Base-by-base conservation (phyloP, 2,113 vertebrate species). In the Python bivittatus region DNA sequence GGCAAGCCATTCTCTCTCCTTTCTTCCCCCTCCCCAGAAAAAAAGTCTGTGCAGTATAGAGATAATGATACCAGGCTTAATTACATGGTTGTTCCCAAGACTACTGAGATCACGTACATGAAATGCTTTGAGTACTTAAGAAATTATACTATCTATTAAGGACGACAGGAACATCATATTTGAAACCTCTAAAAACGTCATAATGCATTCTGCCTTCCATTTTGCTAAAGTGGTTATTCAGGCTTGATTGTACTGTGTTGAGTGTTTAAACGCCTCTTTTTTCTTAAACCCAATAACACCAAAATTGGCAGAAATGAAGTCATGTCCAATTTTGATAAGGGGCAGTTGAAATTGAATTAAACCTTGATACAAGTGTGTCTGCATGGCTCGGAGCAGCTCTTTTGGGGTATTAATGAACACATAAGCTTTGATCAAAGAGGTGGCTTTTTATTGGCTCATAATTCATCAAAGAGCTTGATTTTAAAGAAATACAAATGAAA, bases 391-490 rank as follows among this genome's bases (percentile, higher is more conserved):
- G 96, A 95, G 89, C 57, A 85, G 92, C n/a, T 94, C 89, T 96
- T 83, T 12, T 68, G 3, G 86, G 11, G 53, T 95, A 91, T 88
- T 91, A 92, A 12, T 92, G 88, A n/a, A 88, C 9, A 92, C 52
- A 91, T 17, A 1, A 48, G 33, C 64, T 89, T 88, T 1, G 1
- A 88, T 83, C 93, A 94, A 48, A 17, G 72, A 94, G 72, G 93
- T 29, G 86, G 54, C 96, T 97, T 97, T 97, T 95, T 96, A 97
- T 92, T 93, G 64, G 52, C 93, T 91, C 91, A 92, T 96, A 97
- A 97, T 98, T 97, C 96, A 97, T 97, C 96, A 92, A 93, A 93
- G 96, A 92, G 95, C 95, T 95, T 97, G 97, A 98, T 98, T 97
- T 95, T 95, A 97, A 97, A 94, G 60, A 95, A 84, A 88, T 4